These are phyloP conservation scores for Tympanuchus pallidicinctus DNA, from an alignment of 2,113 vertebrate species.

Conservation along the genomic window DNA sequence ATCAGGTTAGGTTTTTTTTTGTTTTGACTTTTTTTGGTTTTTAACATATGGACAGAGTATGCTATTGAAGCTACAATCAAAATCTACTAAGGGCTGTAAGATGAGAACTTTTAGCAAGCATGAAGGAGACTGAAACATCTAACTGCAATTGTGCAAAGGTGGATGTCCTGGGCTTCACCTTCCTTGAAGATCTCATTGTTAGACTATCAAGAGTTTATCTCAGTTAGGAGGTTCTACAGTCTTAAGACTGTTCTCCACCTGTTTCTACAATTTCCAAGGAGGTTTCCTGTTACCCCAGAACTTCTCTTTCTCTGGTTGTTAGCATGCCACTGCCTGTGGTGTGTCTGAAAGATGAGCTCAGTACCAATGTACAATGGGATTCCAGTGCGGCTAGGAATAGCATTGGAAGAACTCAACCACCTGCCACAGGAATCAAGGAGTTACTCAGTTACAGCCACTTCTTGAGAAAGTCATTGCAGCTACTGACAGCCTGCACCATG, in stretches of 20 bases:
- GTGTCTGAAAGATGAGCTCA: not conserved
- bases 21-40: not conserved
- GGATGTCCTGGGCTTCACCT: not conserved
- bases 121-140: not conserved
- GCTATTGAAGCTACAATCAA: not conserved
- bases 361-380: not conserved
- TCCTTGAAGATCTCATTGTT: not conserved
- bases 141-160: not conserved
- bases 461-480: not conserved
- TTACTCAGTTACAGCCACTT: not conserved
- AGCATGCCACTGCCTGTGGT: not conserved
- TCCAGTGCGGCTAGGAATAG: not conserved
- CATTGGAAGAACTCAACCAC: not conserved
- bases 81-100: not conserved
- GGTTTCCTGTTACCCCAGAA: fast-evolving
- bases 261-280: not conserved
- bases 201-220: not conserved
- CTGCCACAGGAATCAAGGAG: not conserved
- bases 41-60: not conserved
- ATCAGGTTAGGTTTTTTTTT: not conserved
- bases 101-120: not conserved
- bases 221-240: not conserved
- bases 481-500: not conserved
- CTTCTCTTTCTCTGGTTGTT: not conserved
- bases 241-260: not conserved